Conservation (phyloP, 1,140 invertebrate genomes). For the Anastrepha obliqua region DNA sequence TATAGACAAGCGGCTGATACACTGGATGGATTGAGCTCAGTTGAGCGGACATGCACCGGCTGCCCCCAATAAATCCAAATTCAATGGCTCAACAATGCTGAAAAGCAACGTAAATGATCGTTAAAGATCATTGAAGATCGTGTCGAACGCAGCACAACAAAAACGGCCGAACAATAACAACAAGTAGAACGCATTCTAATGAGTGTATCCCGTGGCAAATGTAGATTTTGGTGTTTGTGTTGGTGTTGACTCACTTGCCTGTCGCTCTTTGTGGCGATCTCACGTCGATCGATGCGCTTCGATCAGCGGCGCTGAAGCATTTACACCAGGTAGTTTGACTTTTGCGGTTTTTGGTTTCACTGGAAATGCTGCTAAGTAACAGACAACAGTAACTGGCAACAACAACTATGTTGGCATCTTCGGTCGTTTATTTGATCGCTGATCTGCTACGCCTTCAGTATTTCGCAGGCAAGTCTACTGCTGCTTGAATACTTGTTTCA, state of each 20-base stretch:
- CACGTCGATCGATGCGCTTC: slow-evolving; percentile 47
- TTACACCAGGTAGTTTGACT: background rate
- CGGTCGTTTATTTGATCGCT: background rate
- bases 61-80: slow-evolving; percentile 44
- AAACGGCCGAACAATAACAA: background rate
- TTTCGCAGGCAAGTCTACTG: background rate
- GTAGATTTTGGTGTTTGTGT: background rate
- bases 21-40: background rate
- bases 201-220: slow-evolving; percentile 27
- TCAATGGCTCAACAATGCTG: slow-evolving; percentile 29
- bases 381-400: background rate
- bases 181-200: slow-evolving; percentile 25
- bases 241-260: background rate
- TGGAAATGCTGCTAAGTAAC: slow-evolving; percentile 8
- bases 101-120: slow-evolving; percentile 21
- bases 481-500: background rate
- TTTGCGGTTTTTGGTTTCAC: slow-evolving; percentile 35
- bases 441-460: background rate
- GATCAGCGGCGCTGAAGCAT: slow-evolving; percentile 26
- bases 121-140: slow-evolving; percentile 53
- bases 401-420: background rate
- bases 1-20: background rate
- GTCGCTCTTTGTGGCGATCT: background rate
- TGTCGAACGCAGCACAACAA: slow-evolving; percentile 26
- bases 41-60: slow-evolving; percentile 34